Conservation (phyloP, 1,140 invertebrate genomes). For the Geopemphigus sp. region DNA sequence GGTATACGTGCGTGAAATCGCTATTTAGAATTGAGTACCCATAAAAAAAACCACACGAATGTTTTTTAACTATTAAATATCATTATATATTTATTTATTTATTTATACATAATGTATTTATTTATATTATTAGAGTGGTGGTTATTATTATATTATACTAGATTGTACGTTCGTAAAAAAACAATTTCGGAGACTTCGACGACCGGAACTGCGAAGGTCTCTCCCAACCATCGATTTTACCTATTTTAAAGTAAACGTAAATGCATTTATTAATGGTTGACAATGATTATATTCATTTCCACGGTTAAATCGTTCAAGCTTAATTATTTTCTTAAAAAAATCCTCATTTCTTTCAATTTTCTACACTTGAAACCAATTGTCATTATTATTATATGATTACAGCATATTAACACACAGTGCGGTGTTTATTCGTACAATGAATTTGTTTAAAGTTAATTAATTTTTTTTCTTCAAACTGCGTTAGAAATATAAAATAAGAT, state of each 20-base stretch:
- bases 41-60: no score
- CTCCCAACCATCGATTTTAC: not conserved
- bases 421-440: not conserved
- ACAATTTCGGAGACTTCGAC: slow-evolving; percentile 7
- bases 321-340: not conserved
- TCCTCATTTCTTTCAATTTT: not conserved
- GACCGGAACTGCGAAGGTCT: not conserved
- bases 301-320: slow-evolving; percentile 15
- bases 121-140: not conserved
- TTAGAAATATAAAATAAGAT: not conserved
- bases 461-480: not conserved
- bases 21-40: not conserved
- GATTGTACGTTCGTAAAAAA: no score
- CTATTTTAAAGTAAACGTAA: not conserved
- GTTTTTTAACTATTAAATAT: no score
- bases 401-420: not conserved
- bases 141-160: no score
- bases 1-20: slow-evolving; percentile 34
- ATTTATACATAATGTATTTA: not conserved
- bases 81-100: not conserved
- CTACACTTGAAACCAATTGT: not conserved
- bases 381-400: not conserved
- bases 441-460: slow-evolving; percentile 16
- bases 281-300: not conserved
- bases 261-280: not conserved